Evolutionary conservation across 2,113 vertebrate genomes (phyloP).

Genomic region (Indicator indicator): DNA sequence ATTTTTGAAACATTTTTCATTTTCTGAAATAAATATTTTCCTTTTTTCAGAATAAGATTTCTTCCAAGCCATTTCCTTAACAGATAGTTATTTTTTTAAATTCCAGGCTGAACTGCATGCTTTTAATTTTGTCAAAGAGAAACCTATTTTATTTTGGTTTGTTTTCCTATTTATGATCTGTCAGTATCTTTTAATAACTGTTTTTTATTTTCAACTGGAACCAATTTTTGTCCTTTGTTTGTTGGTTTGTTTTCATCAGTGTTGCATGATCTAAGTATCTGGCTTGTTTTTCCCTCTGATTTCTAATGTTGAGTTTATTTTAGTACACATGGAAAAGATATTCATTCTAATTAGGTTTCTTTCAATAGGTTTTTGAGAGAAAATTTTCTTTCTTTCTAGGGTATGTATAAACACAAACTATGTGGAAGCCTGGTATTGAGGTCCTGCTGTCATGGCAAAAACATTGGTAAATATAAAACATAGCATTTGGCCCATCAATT

Average conservation of each 20-base stretch:
- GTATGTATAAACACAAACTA: background rate
- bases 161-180: background rate
- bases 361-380: background rate
- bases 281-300: background rate
- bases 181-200: background rate
- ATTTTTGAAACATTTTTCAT: background rate
- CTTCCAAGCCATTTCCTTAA: background rate
- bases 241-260: fast-evolving
- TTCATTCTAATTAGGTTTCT: background rate
- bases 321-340: background rate
- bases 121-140: background rate
- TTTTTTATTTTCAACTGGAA: background rate
- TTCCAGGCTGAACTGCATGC: background rate
- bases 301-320: background rate
- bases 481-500: background rate
- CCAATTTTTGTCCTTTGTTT: background rate
- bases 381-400: background rate
- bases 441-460: background rate
- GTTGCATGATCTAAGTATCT: background rate
- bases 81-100: background rate
- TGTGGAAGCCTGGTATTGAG: background rate
- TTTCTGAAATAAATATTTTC: background rate
- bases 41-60: background rate
- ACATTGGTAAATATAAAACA: background rate
- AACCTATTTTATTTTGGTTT: background rate